A percentile compares a stretch with the other conserved stretches of the same genome.
phyloP scores from a whole-genome alignment of 2,797 vertebrate genomes.

The Corythornis leucogaster region DNA sequence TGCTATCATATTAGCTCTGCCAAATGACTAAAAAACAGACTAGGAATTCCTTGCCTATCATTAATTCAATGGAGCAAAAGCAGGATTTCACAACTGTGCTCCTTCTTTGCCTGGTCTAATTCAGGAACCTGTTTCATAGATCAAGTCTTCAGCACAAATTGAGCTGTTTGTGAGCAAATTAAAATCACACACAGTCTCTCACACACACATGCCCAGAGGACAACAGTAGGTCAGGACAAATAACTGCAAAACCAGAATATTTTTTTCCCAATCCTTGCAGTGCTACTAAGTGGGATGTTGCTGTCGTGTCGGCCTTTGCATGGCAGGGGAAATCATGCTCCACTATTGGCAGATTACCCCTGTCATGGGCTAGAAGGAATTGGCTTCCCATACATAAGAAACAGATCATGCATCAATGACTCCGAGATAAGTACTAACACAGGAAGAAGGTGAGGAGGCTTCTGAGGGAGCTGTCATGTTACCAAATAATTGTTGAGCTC shows the following conservation, averaged over 20 bases:
- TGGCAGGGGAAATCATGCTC: not conserved
- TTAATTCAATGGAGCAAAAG: slow-evolving; percentile 18
- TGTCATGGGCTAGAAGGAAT: not conserved
- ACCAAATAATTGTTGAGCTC: not conserved
- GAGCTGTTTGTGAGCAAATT: not conserved
- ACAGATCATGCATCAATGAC: not conserved
- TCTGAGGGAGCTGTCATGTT: not conserved
- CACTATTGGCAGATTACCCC: not conserved
- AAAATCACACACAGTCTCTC: not conserved
- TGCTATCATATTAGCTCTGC: not conserved
- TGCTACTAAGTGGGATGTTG: not conserved
- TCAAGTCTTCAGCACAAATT: slow-evolving; percentile 38
- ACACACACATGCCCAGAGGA: not conserved
- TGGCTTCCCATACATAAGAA: not conserved
- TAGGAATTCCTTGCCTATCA: slow-evolving; percentile 5
- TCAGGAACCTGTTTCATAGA: not conserved
- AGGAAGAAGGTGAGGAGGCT: not conserved
- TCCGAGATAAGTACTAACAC: not conserved
- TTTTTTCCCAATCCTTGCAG: not conserved
- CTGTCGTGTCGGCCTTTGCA: not conserved
- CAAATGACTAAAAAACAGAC: not conserved
- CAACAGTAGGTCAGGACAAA: not conserved
- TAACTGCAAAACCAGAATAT: slow-evolving; percentile 9
- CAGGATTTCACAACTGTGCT: slow-evolving; percentile 39
- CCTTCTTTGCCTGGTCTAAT: slow-evolving; percentile 29